Conservation (phyloP, 2,797 vertebrate species). For the Kryptopterus vitreolus region DNA sequence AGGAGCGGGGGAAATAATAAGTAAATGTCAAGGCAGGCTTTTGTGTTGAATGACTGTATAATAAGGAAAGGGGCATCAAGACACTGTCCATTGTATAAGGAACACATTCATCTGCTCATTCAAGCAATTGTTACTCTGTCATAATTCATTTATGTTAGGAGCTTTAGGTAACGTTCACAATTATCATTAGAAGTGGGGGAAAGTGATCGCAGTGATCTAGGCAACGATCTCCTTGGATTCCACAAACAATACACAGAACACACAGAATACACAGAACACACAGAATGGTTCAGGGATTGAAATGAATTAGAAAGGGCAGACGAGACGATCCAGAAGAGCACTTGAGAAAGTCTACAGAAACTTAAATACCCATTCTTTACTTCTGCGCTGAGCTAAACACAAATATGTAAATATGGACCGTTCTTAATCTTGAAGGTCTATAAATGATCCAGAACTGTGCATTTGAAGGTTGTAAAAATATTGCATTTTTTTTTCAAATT, state of each 20-base stretch:
- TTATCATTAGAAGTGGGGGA: not conserved
- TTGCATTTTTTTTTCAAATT: not conserved
- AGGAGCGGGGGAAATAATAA: not conserved
- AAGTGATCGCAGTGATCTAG: not conserved
- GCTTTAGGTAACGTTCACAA: not conserved
- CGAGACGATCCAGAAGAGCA: not conserved
- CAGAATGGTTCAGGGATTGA: not conserved
- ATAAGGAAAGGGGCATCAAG: not conserved
- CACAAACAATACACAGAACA: not conserved
- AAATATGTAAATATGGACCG: not conserved
- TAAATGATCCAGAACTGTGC: not conserved
- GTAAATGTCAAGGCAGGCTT: not conserved
- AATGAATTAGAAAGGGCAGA: not conserved
- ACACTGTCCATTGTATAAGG: not conserved
- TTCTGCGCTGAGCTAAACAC: not conserved
- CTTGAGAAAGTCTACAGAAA: not conserved
- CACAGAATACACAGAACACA: not conserved
- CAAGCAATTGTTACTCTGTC: too few species aligned
- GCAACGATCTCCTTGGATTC: not conserved
- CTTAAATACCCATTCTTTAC: not conserved
- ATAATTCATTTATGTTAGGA: not conserved
- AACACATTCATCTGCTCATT: not conserved
- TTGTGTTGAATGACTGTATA: not conserved
- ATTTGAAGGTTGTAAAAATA: not conserved
- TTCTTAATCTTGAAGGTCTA: not conserved